phyloP scores from a whole-genome alignment of 2,797 vertebrate species.

The Dendrocincla tyrannina region DNA sequence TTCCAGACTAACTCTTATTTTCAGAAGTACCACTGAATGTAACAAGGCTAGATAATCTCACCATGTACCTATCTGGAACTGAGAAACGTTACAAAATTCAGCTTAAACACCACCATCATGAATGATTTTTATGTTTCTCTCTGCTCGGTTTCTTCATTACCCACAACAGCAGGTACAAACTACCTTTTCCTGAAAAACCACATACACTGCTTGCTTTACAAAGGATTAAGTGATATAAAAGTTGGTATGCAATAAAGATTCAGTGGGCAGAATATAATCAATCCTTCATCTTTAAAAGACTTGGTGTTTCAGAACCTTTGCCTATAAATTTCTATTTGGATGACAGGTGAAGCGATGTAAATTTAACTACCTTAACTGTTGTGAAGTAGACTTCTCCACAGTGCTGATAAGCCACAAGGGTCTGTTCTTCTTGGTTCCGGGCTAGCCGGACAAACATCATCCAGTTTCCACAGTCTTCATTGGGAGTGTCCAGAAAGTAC shows the following conservation, averaged over 20 bases:
- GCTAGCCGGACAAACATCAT: slow-evolving; percentile 73
- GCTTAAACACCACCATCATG: not conserved
- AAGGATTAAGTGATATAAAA: not conserved
- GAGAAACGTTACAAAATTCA: not conserved
- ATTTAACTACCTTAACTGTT: slow-evolving; percentile 64
- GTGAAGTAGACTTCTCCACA: slow-evolving; percentile 71
- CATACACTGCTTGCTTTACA: not conserved
- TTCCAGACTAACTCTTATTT: not conserved
- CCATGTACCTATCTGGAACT: not conserved
- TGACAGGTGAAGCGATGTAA: not conserved
- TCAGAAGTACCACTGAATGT: not conserved
- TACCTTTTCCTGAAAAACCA: not conserved
- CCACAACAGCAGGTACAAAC: not conserved
- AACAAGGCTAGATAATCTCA: not conserved
- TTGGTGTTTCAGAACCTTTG: not conserved
- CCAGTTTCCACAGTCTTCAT: slow-evolving; percentile 73
- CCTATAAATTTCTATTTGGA: not conserved
- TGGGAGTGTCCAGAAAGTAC: slow-evolving; percentile 70
- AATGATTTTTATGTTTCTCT: not conserved
- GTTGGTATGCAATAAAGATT: not conserved
- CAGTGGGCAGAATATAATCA: not conserved
- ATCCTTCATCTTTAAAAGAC: not conserved
- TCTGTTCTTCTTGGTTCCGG: slow-evolving; percentile 69
- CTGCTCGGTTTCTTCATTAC: not conserved
- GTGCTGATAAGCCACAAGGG: slow-evolving; percentile 71